phyloP scores from a whole-genome alignment of 2,888 invertebrate genomes.

The Rhingia campestris region DNA sequence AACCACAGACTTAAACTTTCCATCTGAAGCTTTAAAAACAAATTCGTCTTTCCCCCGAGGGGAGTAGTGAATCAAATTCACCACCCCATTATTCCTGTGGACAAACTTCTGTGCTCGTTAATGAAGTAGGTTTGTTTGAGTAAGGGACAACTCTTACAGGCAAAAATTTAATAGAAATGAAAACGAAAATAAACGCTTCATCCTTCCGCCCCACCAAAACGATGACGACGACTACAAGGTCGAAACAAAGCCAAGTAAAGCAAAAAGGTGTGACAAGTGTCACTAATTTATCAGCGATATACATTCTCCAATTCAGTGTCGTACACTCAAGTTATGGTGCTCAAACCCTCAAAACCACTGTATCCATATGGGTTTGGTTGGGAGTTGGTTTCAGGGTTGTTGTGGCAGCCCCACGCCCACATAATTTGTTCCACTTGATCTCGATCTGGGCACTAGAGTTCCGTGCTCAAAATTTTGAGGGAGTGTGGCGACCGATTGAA shows the following conservation, averaged over 20 bases:
- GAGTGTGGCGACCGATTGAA: constrained; percentile 36
- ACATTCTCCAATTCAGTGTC: constrained; percentile 42
- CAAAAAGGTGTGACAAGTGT: constrained; percentile 70
- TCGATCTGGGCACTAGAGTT: constrained; percentile 8
- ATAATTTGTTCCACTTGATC: constrained; percentile 17
- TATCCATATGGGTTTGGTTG: constrained; percentile 1
- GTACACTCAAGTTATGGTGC: neutral
- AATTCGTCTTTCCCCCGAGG: constrained; percentile 7
- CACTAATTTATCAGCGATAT: constrained; percentile 68
- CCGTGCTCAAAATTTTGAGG: constrained; percentile 6
- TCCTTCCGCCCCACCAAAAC: neutral
- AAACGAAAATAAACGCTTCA: constrained; percentile 25
- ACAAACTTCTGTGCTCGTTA: constrained; percentile 65
- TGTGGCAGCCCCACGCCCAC: neutral
- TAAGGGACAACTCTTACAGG: constrained; percentile 32
- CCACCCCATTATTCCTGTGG: constrained; percentile 7
- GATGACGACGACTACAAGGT: neutral
- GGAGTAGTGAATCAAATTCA: constrained; percentile 62
- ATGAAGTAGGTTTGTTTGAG: constrained; percentile 56
- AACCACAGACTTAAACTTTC: too few relatives aligned
- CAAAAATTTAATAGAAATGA: constrained; percentile 10
- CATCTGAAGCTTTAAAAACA: neutral
- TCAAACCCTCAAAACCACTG: neutral
- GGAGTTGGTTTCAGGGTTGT: neutral
- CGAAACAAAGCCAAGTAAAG: constrained; percentile 38